Evolutionary conservation across 2,888 invertebrate genomes (phyloP), one percentile per base, ranked within the genome.

Genomic region (Melitaea athalia): DNA sequence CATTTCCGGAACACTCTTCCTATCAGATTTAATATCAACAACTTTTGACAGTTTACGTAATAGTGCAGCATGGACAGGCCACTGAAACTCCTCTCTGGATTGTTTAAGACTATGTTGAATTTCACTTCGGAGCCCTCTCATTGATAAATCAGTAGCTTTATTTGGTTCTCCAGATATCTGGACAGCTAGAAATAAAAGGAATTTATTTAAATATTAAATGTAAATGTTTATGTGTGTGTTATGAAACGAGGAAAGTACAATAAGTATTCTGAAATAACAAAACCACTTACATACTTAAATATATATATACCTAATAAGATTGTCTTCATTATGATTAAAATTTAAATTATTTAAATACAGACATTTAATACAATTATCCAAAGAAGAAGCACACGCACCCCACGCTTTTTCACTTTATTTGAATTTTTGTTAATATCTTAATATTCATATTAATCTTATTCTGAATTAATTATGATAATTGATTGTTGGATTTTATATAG

Each of bases 31-130:
- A 42, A 92, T 87, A 73, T 92, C 91, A 60, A 92, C 90, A 61
- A 91, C 89, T 82, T 89, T 91, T 45, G 91, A 92, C 17, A 92
- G 78, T 78, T 92, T 92, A 59, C 91, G 83, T 8, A 92, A 82
- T 14, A 92, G 74, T 11, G 89, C 86, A 8, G 91, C 92, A 73
- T 92, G 91, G 4, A 90, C 77, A 2, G 88, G 85, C 91, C 91
- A 92, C 61, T 91, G 88, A 64, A 91, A 90, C 59, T 83, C 74
- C 52, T 76, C 77, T 4, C 77, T 71, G 14, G 85, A 71, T 49
- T 79, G 77, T 74, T 85, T 89, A 3, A 92, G 81, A 63, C 83
- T 83, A 62, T 88, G 83, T 64, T 88, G 91, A 14, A 91, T 83
- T 61, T 92, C 92, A 78, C 84, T 87, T 3, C 89, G 85, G 57